phyloP scores from a whole-genome alignment of 2,888 invertebrate species.

The Gastrophysa polygoni region DNA sequence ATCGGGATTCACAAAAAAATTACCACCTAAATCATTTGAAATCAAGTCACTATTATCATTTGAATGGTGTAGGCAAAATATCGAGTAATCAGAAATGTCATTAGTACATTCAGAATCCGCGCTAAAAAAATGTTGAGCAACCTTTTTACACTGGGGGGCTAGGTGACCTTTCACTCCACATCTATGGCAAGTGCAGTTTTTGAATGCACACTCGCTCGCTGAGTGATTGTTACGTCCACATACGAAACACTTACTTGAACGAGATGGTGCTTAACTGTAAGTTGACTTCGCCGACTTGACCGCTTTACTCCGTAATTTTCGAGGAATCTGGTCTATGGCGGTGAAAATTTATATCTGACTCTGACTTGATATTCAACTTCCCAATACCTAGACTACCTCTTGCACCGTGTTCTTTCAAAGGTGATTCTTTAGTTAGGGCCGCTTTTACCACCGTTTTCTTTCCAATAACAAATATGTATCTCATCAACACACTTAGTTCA shows the following conservation, averaged over 20 bases:
- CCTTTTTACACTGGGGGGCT: not conserved
- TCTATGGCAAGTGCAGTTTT: not conserved
- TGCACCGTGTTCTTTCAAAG: slow-evolving; percentile 14
- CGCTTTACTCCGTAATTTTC: too few relatives aligned
- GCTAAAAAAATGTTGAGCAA: not conserved
- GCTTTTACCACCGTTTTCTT: slow-evolving; percentile 18
- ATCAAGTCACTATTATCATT: not conserved
- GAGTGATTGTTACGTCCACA: slow-evolving; percentile 16
- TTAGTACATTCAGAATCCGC: not conserved
- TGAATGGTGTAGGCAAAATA: not conserved
- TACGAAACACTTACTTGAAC: slow-evolving; percentile 2
- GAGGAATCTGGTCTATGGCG: not conserved
- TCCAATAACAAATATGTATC: slow-evolving; percentile 25
- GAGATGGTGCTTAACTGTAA: slow-evolving; percentile 7
- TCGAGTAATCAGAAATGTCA: not conserved
- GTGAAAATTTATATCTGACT: slow-evolving; percentile 10
- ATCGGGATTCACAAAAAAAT: too few relatives aligned
- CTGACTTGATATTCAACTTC: not conserved
- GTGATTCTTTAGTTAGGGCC: slow-evolving; percentile 20
- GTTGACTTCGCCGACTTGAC: not conserved
- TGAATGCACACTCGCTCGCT: slow-evolving; percentile 7
- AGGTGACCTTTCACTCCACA: not conserved
- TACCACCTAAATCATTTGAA: too few relatives aligned
- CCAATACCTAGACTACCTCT: slow-evolving; percentile 5
- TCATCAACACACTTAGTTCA: slow-evolving; percentile 18